A percentile compares a stretch with the other conserved stretches of the same genome.
These are phyloP conservation scores for Armadillidium nasatum DNA, from an alignment of 1,140 invertebrate genomes.

Conservation along the genomic window DNA sequence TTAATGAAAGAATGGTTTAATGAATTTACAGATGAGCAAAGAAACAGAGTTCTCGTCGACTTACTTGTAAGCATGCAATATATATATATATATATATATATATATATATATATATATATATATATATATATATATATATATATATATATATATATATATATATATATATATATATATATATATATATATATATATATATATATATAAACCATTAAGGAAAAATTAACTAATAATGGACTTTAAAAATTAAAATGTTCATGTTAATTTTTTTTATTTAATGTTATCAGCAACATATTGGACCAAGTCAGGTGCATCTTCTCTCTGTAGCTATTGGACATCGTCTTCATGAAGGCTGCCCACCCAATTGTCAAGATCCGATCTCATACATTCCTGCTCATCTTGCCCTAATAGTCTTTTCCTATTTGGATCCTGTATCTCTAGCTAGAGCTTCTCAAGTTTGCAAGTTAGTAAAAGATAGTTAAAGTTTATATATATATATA, in stretches of 20 bases:
- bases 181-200: conserved; percentile 6
- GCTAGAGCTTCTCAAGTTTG: conserved; percentile 43
- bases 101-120: no score
- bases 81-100: no score
- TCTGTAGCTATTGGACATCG: conserved; percentile 51
- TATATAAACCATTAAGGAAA: conserved; percentile 14
- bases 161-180: neutral
- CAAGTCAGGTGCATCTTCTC: conserved; percentile 52
- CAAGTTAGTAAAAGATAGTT: conserved; percentile 46
- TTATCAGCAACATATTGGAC: conserved; percentile 50
- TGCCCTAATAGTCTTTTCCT: conserved; percentile 53
- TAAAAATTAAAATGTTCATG: neutral
- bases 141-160: no score
- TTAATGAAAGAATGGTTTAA: conserved; percentile 49
- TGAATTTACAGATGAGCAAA: conserved; percentile 53
- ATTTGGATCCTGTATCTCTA: conserved; percentile 51
- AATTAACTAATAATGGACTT: conserved; percentile 4
- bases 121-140: neutral
- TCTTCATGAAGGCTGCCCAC: conserved; percentile 52
- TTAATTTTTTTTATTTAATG: conserved; percentile 26
- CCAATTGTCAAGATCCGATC: conserved; percentile 54
- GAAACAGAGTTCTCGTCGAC: conserved; percentile 51
- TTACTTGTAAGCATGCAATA: conserved; percentile 47
- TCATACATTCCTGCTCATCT: conserved; percentile 52
- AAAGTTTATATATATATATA: no score